phyloP scores from a whole-genome alignment of 2,797 vertebrate genomes.

The Sarcophilus harrisii region DNA sequence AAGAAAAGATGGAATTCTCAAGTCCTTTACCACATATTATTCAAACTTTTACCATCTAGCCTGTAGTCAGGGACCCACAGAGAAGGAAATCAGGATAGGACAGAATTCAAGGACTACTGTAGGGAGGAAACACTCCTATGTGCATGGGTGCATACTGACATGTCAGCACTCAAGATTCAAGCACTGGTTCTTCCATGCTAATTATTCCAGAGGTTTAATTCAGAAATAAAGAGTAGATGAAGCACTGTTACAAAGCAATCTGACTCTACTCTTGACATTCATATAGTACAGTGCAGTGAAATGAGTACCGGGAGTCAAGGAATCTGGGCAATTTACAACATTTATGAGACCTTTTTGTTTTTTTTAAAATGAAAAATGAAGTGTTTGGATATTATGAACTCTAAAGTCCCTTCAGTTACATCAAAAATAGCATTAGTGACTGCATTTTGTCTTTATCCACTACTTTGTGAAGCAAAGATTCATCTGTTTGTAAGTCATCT shows the following conservation, averaged over 20 bases:
- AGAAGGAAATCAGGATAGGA: not conserved
- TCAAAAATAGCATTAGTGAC: not conserved
- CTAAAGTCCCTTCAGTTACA: not conserved
- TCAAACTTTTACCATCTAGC: not conserved
- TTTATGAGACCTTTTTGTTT: not conserved
- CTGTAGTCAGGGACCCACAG: not conserved
- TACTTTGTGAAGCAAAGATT: not conserved
- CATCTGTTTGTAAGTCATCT: not conserved
- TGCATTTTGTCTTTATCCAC: not conserved
- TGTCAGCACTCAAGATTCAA: not conserved
- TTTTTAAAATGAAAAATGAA: not conserved
- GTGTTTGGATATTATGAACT: not conserved
- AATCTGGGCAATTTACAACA: not conserved
- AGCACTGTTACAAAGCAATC: not conserved
- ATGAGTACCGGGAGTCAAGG: not conserved
- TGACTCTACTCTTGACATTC: not conserved
- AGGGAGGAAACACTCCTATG: not conserved
- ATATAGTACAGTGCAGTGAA: not conserved
- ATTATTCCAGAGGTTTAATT: not conserved
- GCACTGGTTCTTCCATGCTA: not conserved
- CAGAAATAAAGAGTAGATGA: not conserved
- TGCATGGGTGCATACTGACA: not conserved
- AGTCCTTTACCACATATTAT: not conserved
- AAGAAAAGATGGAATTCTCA: not conserved
- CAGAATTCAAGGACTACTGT: not conserved